These are phyloP conservation scores for Cheilosia grossa DNA, from an alignment of 2,888 invertebrate species.

Conservation along the genomic window DNA sequence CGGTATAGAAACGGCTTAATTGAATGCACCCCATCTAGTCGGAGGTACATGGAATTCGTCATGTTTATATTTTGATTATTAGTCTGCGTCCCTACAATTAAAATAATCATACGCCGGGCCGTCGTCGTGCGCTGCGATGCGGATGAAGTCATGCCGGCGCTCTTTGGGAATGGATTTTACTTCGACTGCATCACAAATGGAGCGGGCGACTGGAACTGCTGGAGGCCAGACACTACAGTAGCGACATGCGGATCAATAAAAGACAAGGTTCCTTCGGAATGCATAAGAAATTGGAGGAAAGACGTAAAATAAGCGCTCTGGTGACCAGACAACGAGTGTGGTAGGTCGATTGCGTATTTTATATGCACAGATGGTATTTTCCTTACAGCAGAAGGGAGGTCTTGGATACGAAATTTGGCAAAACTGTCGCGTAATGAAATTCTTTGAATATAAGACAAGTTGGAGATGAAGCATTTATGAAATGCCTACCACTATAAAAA, in stretches of 20 bases:
- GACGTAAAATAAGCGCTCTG: neutral
- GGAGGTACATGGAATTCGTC: slow-evolving; percentile 23
- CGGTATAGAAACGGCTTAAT: slow-evolving; percentile 22
- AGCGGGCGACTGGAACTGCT: slow-evolving; percentile 19
- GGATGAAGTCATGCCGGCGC: slow-evolving; percentile 24
- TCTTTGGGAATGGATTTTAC: slow-evolving; percentile 57
- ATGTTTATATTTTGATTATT: slow-evolving; percentile 41
- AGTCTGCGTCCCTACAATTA: slow-evolving; percentile 53
- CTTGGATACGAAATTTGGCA: neutral
- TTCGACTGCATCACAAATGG: slow-evolving; percentile 41
- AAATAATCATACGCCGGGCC: slow-evolving; percentile 58
- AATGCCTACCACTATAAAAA: too few species aligned
- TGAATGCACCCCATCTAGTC: slow-evolving; percentile 12
- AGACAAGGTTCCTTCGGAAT: slow-evolving; percentile 15
- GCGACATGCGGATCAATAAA: slow-evolving; percentile 42
- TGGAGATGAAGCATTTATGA: too few species aligned
- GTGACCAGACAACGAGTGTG: slow-evolving; percentile 14
- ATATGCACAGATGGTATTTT: slow-evolving; percentile 9
- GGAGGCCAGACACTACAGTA: slow-evolving; percentile 22
- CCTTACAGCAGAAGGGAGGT: slow-evolving; percentile 11
- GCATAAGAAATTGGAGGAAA: neutral
- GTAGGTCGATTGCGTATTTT: slow-evolving; percentile 11
- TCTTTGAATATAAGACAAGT: neutral
- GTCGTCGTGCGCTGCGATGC: neutral
- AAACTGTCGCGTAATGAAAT: slow-evolving; percentile 1